Conservation (phyloP, 2,113 vertebrate genomes). For the Eptesicus fuscus region DNA sequence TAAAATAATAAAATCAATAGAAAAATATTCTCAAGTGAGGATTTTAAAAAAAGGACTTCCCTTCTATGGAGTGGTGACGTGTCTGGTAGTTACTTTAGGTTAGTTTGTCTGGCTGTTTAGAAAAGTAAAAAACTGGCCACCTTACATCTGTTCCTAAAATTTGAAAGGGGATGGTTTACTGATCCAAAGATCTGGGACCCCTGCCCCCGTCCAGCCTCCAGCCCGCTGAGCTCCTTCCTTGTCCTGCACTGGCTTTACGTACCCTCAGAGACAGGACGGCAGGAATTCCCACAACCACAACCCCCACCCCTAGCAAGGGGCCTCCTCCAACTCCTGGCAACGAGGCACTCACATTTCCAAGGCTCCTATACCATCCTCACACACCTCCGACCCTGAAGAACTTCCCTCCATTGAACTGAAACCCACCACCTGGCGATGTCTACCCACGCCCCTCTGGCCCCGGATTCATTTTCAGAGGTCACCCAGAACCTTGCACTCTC, state of each 20-base stretch:
- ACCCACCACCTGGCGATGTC: not conserved
- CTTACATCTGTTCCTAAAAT: not conserved
- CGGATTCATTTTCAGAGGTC: not conserved
- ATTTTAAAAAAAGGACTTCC: not conserved
- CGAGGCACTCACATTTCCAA: rapidly evolving
- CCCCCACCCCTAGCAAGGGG: not conserved
- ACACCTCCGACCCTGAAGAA: not conserved
- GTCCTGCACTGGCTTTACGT: not conserved
- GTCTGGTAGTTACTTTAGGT: not conserved
- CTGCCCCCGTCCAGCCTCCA: not conserved
- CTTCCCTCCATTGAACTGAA: not conserved
- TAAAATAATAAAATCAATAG: too few species aligned
- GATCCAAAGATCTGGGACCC: not conserved
- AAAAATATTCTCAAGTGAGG: too few species aligned
- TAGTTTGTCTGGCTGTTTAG: not conserved
- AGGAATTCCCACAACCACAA: not conserved
- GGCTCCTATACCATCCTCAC: not conserved
- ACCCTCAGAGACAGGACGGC: not conserved
- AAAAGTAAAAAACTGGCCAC: not conserved
- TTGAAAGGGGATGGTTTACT: not conserved
- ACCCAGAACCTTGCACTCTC: not conserved
- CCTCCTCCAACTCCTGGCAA: not conserved
- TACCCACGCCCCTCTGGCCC: not conserved
- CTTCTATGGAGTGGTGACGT: not conserved
- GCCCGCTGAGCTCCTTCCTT: not conserved